Percentiles rank a stretch among this genome's conserved stretches.
These are phyloP conservation scores for Salvator merianae DNA, from an alignment of 2,113 vertebrate genomes.

Conservation along the genomic window DNA sequence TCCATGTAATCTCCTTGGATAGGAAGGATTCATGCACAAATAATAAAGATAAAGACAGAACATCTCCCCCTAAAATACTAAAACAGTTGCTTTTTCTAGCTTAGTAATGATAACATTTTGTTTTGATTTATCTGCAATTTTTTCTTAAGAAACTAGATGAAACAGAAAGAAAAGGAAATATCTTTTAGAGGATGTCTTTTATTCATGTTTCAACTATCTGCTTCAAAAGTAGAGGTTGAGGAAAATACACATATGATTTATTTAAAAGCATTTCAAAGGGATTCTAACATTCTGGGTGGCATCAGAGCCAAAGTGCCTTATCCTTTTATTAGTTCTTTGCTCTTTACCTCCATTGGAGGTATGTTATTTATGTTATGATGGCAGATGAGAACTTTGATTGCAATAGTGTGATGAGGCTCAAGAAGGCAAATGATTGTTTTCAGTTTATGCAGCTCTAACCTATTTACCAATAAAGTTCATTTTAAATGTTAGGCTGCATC, in stretches of 20 bases:
- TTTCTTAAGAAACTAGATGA: neutral
- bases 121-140: neutral
- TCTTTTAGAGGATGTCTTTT: neutral
- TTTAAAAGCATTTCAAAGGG: neutral
- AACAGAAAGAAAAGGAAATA: neutral
- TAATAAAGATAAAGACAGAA: neutral
- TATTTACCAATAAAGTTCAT: too few species aligned
- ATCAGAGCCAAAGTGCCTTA: neutral
- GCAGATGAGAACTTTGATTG: too few species aligned
- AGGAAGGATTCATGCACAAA: neutral
- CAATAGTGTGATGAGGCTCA: too few species aligned
- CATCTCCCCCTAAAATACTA: neutral
- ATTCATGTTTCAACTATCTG: neutral
- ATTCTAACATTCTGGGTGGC: neutral
- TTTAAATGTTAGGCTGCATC: too few species aligned
- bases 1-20: conserved; percentile 2
- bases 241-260: neutral
- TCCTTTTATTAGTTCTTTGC: neutral
- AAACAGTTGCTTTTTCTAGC: neutral
- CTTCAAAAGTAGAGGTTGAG: neutral
- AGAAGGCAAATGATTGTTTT: too few species aligned
- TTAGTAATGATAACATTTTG: neutral
- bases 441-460: too few species aligned
- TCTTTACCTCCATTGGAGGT: too few species aligned
- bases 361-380: too few species aligned